Evolutionary conservation across 2,797 vertebrate genomes (phyloP), one percentile per base, ranked within the genome.

Genomic region (Gorsachius magnificus): DNA sequence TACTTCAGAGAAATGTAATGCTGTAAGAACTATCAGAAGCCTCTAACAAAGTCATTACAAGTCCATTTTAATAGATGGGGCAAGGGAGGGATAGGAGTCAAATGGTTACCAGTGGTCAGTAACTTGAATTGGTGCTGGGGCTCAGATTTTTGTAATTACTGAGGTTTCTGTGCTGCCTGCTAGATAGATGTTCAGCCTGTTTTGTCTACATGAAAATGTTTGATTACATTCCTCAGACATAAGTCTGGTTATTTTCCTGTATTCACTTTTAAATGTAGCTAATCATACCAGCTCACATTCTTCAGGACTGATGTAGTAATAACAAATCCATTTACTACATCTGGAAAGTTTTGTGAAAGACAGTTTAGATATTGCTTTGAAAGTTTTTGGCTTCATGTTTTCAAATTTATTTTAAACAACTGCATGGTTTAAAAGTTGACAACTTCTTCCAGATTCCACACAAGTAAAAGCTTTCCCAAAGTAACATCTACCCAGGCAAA

Each of bases 401-500:
- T 50, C 41, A n/a, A 21, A 16, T 45, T 41, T 58, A 2, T 4
- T n/a, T 58, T 65, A 10, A 64, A 18, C 29, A 26, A 2, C 38
- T 26, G 28, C 31, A 5, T 1, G 20, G 10, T 8, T 46, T 76
- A 16, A 10, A 56, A 72, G 29, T 13, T 24, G 14, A 8, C 5
- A 10, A 16, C n/a, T 60, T 53, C 17, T 58, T 29, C 43, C n/a
- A 17, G 50, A 16, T 57, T 43, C 45, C 48, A 48, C 46, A 16
- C 15, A 28, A 28, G 17, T 5, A 16, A 19, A 61, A 51, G 9
- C 46, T 31, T 46, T 5, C 13, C 53, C 11, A 4, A 11, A 45
- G 31, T 9, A 80, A 6, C 20, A 25, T 33, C 22, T 43, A 0
- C 3, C 1, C 1, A 26, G 26, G 31, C 36, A 78, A 35, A 29